These are phyloP conservation scores for Conistra vaccinii DNA, from an alignment of 2,888 invertebrate species.

Conservation along the genomic window DNA sequence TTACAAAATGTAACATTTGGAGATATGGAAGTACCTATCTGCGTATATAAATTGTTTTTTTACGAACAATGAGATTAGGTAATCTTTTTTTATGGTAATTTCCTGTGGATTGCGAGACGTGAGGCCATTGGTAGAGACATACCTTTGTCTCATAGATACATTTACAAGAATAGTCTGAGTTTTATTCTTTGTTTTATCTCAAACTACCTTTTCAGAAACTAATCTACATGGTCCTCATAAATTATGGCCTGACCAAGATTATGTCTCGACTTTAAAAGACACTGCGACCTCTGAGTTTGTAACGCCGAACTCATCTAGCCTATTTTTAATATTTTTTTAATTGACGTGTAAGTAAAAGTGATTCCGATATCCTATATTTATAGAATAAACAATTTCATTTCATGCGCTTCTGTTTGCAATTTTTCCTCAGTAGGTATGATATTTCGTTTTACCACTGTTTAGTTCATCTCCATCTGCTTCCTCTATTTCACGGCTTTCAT, in stretches of 20 bases:
- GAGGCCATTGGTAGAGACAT: constrained; percentile 26
- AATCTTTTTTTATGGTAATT: constrained; percentile 61
- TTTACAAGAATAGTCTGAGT: neutral
- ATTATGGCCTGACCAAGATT: no score
- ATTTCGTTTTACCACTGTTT: neutral
- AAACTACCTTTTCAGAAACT: no score
- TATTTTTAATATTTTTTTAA: no score
- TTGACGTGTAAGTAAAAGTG: no score
- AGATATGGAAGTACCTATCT: constrained; percentile 53
- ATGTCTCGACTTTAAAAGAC: no score
- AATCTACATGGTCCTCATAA: no score
- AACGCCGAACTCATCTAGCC: no score
- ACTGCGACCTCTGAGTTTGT: no score
- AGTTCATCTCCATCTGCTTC: neutral
- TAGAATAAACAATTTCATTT: no score
- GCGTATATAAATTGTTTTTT: constrained; percentile 60
- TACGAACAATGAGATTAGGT: constrained; percentile 63
- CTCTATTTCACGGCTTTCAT: neutral
- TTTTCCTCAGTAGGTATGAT: neutral
- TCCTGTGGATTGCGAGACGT: constrained; percentile 53
- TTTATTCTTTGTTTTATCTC: no score
- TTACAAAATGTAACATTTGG: constrained; percentile 63
- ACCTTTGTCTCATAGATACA: constrained; percentile 27
- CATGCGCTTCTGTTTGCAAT: neutral
- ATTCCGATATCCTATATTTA: no score